Evolutionary conservation across 2,797 vertebrate genomes (phyloP).

Genomic region (Acomys russatus): DNA sequence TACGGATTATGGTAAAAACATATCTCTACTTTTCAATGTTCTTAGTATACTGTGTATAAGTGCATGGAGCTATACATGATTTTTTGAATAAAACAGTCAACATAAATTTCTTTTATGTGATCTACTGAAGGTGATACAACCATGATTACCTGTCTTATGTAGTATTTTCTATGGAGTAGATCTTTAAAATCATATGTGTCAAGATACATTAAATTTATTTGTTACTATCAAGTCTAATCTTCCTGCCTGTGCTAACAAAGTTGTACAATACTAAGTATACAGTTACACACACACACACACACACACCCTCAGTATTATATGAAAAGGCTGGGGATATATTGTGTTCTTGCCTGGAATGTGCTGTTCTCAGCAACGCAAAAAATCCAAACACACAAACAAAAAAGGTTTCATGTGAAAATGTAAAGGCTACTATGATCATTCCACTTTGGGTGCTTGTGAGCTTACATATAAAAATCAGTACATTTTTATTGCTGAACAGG

Average conservation of each 20-base stretch:
- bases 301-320: not conserved
- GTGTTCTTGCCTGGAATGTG: not conserved
- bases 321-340: not conserved
- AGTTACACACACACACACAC: not conserved
- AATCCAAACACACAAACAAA: not conserved
- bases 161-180: constrained; percentile 20
- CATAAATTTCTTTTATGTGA: constrained; percentile 21
- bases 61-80: not conserved
- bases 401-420: not conserved
- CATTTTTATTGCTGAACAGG: not conserved
- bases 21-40: constrained; percentile 68
- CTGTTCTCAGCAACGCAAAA: not conserved
- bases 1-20: constrained; percentile 96
- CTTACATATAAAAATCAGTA: not conserved
- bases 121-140: not conserved
- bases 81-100: constrained; percentile 28
- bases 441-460: not conserved
- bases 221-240: constrained; percentile 44
- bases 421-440: not conserved
- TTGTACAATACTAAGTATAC: not conserved
- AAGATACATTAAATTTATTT: constrained; percentile 50
- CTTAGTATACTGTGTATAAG: not conserved
- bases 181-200: constrained; percentile 50
- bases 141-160: not conserved
- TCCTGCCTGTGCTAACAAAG: not conserved